Conservation (phyloP, 1,140 invertebrate species). For the Hyles vespertilio region DNA sequence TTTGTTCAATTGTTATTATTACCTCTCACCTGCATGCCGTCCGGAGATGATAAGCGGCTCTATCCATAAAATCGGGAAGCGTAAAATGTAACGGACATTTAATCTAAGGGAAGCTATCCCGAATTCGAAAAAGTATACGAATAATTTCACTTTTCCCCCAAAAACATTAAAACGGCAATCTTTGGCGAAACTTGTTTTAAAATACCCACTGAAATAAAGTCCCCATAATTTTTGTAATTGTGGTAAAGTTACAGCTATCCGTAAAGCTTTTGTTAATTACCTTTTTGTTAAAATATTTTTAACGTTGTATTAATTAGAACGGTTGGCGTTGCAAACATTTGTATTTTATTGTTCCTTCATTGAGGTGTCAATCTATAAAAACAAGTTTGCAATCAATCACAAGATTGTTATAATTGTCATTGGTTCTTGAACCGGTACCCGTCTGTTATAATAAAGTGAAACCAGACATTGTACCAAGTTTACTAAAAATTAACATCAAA, state of each 20-base stretch:
- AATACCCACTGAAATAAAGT: no score
- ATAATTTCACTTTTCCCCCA: no score
- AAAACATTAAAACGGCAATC: no score
- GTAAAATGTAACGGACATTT: no score
- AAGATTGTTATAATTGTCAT: constrained; percentile 64
- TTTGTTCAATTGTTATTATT: constrained; percentile 45
- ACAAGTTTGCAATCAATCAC: constrained; percentile 74
- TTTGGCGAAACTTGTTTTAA: no score
- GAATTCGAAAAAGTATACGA: no score
- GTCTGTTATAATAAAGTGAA: constrained; percentile 42
- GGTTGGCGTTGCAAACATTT: not conserved
- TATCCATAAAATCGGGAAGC: no score
- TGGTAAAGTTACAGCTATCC: no score
- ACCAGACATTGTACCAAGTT: constrained; percentile 56
- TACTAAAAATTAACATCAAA: constrained; percentile 72
- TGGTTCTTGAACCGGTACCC: constrained; percentile 54
- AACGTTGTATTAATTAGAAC: not conserved
- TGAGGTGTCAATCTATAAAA: constrained; percentile 52
- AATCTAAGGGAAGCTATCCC: no score
- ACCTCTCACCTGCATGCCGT: constrained; percentile 63
- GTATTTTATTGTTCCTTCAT: constrained; percentile 10
- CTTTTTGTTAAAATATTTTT: not conserved
- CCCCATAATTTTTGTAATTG: no score
- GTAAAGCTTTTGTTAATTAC: no score
- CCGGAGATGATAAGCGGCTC: constrained; percentile 30